Conservation (phyloP, 2,113 vertebrate genomes). For the Toxotes jaculatrix region DNA sequence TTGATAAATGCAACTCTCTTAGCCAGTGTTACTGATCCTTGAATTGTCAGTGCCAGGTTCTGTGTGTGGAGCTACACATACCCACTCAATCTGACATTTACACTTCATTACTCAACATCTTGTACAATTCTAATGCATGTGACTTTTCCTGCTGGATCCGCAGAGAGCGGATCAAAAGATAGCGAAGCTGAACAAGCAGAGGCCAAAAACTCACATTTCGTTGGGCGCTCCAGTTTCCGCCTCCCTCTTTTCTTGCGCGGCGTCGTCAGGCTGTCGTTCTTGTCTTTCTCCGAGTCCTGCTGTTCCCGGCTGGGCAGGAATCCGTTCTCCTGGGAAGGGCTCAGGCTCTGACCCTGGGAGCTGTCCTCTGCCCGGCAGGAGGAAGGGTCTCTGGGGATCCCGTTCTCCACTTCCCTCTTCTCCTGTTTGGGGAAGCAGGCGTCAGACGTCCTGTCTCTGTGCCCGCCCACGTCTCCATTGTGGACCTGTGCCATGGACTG, state of each 20-base stretch:
- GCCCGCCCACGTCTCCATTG: conserved; percentile 87
- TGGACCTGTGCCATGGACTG: conserved; percentile 85
- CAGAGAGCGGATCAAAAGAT: conserved; percentile 39
- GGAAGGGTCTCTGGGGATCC: conserved; percentile 73
- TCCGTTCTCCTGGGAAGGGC: conserved; percentile 89
- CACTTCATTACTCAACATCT: conserved; percentile 46
- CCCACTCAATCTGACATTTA: conserved; percentile 29
- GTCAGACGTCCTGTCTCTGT: conserved; percentile 74
- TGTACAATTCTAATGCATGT: conserved; percentile 27
- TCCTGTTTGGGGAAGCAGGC: conserved; percentile 81
- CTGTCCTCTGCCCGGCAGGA: conserved; percentile 73
- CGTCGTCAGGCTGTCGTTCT: conserved; percentile 83
- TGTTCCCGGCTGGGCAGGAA: conserved; percentile 86
- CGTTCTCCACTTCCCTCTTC: conserved; percentile 85
- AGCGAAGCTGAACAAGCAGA: not conserved
- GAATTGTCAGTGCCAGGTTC: conserved; percentile 12
- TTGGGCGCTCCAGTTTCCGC: conserved; percentile 89
- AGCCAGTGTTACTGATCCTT: conserved; percentile 37
- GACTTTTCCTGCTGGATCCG: conserved; percentile 26
- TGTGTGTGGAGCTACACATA: not conserved
- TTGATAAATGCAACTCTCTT: conserved; percentile 16
- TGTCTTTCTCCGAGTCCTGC: conserved; percentile 85
- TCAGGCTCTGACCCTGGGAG: conserved; percentile 71
- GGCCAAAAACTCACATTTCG: conserved; percentile 87
- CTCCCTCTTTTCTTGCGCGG: conserved; percentile 88